Base-by-base conservation (phyloP, 2,888 invertebrate genomes). In the Theretra japonica region DNA sequence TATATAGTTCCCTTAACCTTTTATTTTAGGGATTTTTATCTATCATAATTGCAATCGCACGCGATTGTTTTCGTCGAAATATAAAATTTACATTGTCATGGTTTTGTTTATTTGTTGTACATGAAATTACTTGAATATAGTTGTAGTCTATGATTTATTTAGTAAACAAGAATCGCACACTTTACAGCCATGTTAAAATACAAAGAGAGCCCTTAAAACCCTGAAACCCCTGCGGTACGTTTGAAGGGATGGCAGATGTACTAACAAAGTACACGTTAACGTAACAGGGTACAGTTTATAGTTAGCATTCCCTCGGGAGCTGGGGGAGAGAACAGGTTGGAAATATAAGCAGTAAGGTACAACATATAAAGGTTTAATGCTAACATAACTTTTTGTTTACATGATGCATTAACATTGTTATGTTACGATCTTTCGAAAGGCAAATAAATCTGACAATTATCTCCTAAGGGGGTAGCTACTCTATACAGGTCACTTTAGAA, bases 231-330 rank as follows among this genome's bases (percentile, higher is more conserved):
- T 17, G 30, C 23, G 68, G 71, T 11, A 41, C 71, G 50, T 59
- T 72, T 68, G 33, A 68, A 23, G 71, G 71, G 41, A 70, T 58
- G 58, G 41, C 58, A 70, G 53, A 53, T 53, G 53, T 53, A 17
- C 53, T 53, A n/a, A 53, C 53, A 53, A 53, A 53, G 53, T 23
- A 70, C 58, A 23, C 58, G 30, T 41, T 15, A 33, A n/a, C n/a
- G 6, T 28, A 33, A 57, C 68, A 30, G 57, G 69, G 62, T 53
- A 21, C 68, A 58, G 58, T 28, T 68, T 50, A 71, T 48, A 57
- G 56, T 33, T 69, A 69, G 21, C 17, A 41, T 23, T 65, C 65
- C 65, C 65, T 4, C 2, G 65, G 48, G 30, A 30, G n/a, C 33
- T 1, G 30, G 53, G 53, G 53, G 53, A 53, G 23, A 48, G 21